Evolutionary conservation across 1,140 invertebrate genomes (phyloP), one percentile per base, ranked within the genome.

Genomic region (Galleria mellonella): DNA sequence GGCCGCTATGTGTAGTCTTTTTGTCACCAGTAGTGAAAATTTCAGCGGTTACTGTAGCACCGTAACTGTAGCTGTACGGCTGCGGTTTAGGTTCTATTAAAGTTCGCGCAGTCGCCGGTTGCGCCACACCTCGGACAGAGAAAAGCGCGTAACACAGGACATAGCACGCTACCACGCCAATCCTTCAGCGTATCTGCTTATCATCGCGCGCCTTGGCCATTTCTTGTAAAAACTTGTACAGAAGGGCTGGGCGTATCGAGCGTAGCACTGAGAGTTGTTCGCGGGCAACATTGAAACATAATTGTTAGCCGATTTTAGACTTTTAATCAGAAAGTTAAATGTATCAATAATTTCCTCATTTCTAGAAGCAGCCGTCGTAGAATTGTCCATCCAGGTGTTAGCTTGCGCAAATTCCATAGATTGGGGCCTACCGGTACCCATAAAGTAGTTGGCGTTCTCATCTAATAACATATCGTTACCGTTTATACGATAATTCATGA

Each of bases 141-240:
- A n/a, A n/a, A n/a, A n/a, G n/a, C n/a, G n/a, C n/a, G n/a, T n/a
- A n/a, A n/a, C n/a, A n/a, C n/a, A n/a, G n/a, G n/a, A n/a, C n/a
- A n/a, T n/a, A n/a, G n/a, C n/a, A n/a, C n/a, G n/a, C n/a, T n/a
- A n/a, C n/a, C n/a, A n/a, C n/a, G n/a, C n/a, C n/a, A n/a, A n/a
- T n/a, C n/a, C n/a, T n/a, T n/a, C n/a, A n/a, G n/a, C n/a, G n/a
- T n/a, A n/a, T 57, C 7, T 74, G 63, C 32, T 62, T 74, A 9
- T 83, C 73, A 33, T 62, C 65, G 44, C 74, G 71, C 2, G 72
- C 66, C 23, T 68, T 82, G 17, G 71, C 71, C 0, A 84, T 62
- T 37, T 84, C 81, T 42, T 72, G 71, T 37, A 83, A 47, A 40
- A 84, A 72, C 12, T 76, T 74, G 51, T 74, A 81, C 2, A 84